A percentile compares a stretch with the other conserved stretches of the same genome.
Conservation (phyloP, 2,113 vertebrate genomes). For the Neotoma lepida region DNA sequence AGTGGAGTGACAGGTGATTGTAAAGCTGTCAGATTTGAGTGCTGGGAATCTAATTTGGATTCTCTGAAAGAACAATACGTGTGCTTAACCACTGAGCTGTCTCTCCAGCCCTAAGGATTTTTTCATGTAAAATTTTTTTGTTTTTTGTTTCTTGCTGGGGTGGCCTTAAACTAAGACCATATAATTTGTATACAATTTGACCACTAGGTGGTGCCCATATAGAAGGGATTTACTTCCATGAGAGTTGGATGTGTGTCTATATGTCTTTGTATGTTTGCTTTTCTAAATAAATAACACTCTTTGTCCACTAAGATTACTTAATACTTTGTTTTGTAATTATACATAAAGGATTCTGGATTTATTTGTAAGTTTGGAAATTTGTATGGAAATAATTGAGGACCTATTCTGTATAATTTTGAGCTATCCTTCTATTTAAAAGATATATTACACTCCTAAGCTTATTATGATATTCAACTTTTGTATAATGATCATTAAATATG, state of each 20-base stretch:
- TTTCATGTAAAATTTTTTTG: neutral
- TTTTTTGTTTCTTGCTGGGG: neutral
- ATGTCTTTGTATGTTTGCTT: neutral
- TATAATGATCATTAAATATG: neutral
- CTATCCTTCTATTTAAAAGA: slow-evolving; percentile 47
- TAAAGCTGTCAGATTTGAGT: neutral
- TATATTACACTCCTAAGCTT: slow-evolving; percentile 4
- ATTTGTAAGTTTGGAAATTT: slow-evolving; percentile 42
- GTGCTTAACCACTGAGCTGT: neutral
- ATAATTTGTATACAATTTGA: slow-evolving; percentile 31
- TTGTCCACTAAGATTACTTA: slow-evolving; percentile 47
- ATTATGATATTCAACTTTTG: slow-evolving; percentile 20
- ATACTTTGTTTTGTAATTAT: slow-evolving; percentile 51
- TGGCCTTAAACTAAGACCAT: neutral
- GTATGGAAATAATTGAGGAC: neutral
- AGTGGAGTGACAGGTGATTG: neutral
- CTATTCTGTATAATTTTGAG: neutral
- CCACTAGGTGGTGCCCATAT: slow-evolving; percentile 78
- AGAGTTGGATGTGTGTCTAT: neutral
- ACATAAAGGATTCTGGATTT: neutral
- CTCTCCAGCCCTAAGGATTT: neutral
- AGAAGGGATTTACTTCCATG: slow-evolving; percentile 11
- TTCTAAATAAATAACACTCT: slow-evolving; percentile 52
- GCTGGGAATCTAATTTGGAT: neutral
- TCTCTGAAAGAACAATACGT: neutral